Evolutionary conservation across 2,888 invertebrate genomes (phyloP), one percentile per base, ranked within the genome.

Genomic region (Digitonthophagus gazella): DNA sequence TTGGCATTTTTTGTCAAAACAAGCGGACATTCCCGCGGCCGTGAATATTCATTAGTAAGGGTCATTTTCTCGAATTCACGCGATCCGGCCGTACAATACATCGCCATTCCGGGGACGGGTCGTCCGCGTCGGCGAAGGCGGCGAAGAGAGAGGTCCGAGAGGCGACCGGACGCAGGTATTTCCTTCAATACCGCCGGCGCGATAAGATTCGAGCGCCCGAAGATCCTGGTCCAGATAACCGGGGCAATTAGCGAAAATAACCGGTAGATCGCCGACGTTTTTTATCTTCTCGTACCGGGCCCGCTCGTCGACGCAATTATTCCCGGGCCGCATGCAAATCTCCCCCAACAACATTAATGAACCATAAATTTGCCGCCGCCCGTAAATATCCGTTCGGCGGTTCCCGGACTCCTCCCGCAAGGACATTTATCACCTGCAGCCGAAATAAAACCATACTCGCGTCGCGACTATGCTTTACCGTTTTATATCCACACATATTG

Each of bases 241-340:
- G 61, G 18, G 61, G 61, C 61, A 61, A 61, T 61, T 61, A 61
- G 61, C 61, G 20, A 61, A 61, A 61, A 61, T 61, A 61, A 61
- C 19, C 61, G 61, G 61, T 61, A 61, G 61, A 61, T 61, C 61
- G 61, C 19, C 20, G 61, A 61, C 61, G 20, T 61, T 61, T 61
- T 61, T 61, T 61, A 61, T 61, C 61, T 16, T n/a, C 61, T 14
- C 15, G 16, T 5, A 16, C 18, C 61, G 61, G 18, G 18, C 19
- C 20, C 61, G 20, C 18, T 20, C 61, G 61, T 20, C 28, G 11
- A 8, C 28, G 28, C 28, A 44, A 44, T 44, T 44, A 44, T 44
- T 44, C 28, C 28, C 28, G 28, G 28, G 28, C 28, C 28, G 28
- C 6, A 44, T 44, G 28, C 28, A 44, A 44, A 44, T 44, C 28